Evolutionary conservation across 2,113 vertebrate genomes (phyloP), one percentile per base, ranked within the genome.

Genomic region (Silurus asotus): DNA sequence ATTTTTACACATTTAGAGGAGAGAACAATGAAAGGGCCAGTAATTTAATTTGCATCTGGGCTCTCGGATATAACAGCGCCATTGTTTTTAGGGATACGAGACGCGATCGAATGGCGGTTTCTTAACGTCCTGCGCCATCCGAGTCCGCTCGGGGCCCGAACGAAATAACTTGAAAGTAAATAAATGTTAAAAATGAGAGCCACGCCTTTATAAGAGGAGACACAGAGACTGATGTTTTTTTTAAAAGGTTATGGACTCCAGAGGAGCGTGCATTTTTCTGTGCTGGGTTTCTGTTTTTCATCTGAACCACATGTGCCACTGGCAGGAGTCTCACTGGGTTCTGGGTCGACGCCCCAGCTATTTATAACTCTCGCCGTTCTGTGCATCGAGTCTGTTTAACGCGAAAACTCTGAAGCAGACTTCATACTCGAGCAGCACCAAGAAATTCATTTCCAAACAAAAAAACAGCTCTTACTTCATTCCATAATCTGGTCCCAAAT

Each of bases 401-500:
- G 82, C 92, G 85, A 92, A 90, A 86, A 88, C 89, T 84, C 89
- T 88, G 89, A 93, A 86, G 75, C 62, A 93, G 94, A 93, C 93
- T 93, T 88, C 90, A 89, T 82, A 92, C 93, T 94, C 0, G 25
- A 94, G 89, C 85, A 91, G 92, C 95, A 94, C 87, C 62, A 81
- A 88, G 91, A 90, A 93, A 94, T 94, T 94, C 92, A 90, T 94
- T 93, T 91, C 89, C 88, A 91, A 94, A 95, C 92, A 95, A 95
- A 95, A 95, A 92, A 94, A 37, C 37, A 37, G 91, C 91, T 88
- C 87, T 88, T 15, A 20, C 45, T 90, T 94, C 93, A 93, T 93
- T 89, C 91, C 82, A 92, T 96, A 94, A 96, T 96, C 96, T 95
- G 92, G 94, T 95, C 95, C 94, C 92, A 95, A 96, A 95, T 95